These are phyloP conservation scores for Linnaemya vulpina DNA, from an alignment of 2,888 invertebrate species.

Conservation along the genomic window DNA sequence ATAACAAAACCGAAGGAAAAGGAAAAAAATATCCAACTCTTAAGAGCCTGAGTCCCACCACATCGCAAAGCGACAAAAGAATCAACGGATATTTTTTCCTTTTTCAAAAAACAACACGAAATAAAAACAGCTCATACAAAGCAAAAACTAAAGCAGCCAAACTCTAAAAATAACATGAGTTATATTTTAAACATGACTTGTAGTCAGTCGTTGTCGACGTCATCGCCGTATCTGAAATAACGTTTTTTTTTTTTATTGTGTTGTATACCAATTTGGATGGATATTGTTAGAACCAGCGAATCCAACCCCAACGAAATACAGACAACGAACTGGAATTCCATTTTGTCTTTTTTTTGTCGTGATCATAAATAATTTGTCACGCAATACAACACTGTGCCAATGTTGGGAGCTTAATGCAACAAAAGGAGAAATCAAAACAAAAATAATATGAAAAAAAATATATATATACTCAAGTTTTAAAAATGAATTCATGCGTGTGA, in stretches of 20 bases:
- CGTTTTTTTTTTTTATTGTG: slow-evolving; percentile 60
- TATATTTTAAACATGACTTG: slow-evolving; percentile 65
- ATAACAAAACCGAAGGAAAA: slow-evolving; percentile 44
- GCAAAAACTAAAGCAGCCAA: slow-evolving; percentile 57
- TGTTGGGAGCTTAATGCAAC: background rate
- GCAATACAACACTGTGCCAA: slow-evolving; percentile 62
- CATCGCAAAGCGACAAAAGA: slow-evolving; percentile 48
- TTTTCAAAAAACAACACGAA: slow-evolving; percentile 23
- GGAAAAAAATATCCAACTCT: slow-evolving; percentile 18
- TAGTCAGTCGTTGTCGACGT: slow-evolving; percentile 47
- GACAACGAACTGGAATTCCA: slow-evolving; percentile 57
- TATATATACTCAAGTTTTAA: background rate
- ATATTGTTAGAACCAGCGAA: slow-evolving; percentile 34
- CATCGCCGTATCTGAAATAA: slow-evolving; percentile 35
- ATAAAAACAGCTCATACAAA: slow-evolving; percentile 12
- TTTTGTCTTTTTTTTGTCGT: slow-evolving; percentile 54
- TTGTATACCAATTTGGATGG: slow-evolving; percentile 37
- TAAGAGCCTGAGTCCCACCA: slow-evolving; percentile 14
- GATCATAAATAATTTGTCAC: slow-evolving; percentile 74
- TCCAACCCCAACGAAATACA: slow-evolving; percentile 19
- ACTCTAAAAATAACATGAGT: slow-evolving; percentile 67
- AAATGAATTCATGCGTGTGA: slow-evolving; percentile 55
- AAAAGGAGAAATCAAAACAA: slow-evolving; percentile 14
- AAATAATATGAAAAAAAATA: no score
- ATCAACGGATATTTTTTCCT: slow-evolving; percentile 28